A percentile compares a stretch with the other conserved stretches of the same genome.
These are phyloP conservation scores for Tortrix viridana DNA, from an alignment of 2,888 invertebrate genomes.

Conservation along the genomic window DNA sequence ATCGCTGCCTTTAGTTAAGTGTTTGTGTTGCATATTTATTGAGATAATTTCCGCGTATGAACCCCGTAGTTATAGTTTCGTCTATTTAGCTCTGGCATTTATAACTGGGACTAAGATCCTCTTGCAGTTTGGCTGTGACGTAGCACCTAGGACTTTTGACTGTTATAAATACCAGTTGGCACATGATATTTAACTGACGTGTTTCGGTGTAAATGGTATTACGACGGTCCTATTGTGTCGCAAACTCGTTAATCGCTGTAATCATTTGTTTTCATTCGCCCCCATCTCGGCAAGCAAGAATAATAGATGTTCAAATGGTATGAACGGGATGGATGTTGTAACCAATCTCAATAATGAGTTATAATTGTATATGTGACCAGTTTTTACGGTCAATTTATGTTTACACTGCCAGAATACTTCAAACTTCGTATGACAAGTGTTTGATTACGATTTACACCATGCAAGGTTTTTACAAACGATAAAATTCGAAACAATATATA, in stretches of 20 bases:
- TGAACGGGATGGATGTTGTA: conserved; percentile 29
- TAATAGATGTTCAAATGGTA: conserved; percentile 22
- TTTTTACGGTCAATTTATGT: conserved; percentile 2
- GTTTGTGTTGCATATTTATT: conserved; percentile 62
- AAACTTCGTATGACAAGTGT: neutral
- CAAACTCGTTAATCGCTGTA: conserved; percentile 14
- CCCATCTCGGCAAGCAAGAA: conserved; percentile 9
- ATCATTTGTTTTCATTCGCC: conserved; percentile 7
- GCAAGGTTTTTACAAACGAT: neutral
- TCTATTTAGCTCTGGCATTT: conserved; percentile 45
- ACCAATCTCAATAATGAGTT: neutral
- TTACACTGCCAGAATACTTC: conserved; percentile 15
- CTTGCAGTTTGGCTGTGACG: conserved; percentile 55
- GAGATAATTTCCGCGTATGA: conserved; percentile 41
- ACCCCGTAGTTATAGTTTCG: conserved; percentile 22
- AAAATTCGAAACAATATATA: conserved; percentile 6
- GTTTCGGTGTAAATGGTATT: conserved; percentile 22
- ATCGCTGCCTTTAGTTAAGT: conserved; percentile 60
- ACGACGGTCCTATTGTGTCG: conserved; percentile 14
- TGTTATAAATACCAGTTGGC: conserved; percentile 50
- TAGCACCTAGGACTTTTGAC: conserved; percentile 45
- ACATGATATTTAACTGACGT: conserved; percentile 18
- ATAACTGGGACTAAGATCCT: conserved; percentile 46
- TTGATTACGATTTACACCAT: neutral
- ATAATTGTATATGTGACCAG: neutral